Base-by-base conservation (phyloP, 2,888 invertebrate species). In the Penaeus monodon region DNA sequence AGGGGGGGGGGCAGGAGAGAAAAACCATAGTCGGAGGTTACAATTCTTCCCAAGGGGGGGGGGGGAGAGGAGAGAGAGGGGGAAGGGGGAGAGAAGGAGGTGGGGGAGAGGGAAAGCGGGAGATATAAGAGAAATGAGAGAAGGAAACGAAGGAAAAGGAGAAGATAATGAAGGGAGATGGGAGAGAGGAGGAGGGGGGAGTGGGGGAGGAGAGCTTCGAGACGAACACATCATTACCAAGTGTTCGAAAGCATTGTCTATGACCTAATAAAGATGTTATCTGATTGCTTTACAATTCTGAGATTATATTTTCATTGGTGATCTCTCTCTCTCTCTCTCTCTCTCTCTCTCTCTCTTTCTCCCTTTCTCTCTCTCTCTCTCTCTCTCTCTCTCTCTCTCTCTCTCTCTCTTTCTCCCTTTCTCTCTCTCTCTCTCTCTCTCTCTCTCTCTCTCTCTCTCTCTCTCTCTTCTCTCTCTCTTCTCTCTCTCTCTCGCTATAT, bases 241-340 rank as follows among this genome's bases (percentile, higher is more conserved):
- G 57, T 57, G 57, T 57, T 57, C 57, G 57, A 57, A 57, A 57
- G 57, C 17, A 57, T 57, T 57, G 57, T 57, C 57, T 57, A 57
- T 57, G 57, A 57, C 17, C 57, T 57, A 20, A 57, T 57, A 57
- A 17, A 57, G 3, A 17, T 57, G 57, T 57, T 57, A 17, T 57
- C 57, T 14, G 57, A 57, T 17, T 14, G 57, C 17, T 57, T 57
- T 57, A 57, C 57, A 17, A 57, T 20, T 17, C 17, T 20, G 57
- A 57, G 17, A 57, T 57, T 57, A 20, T 57, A 57, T 17, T 27
- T 76, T 20, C 0, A 57, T 77, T 38, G 77, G 44, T 10, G 44
- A 77, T 27, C 22, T 49, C 63, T 49, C 66, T 44, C 27, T 49
- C 27, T 81, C 68, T 81, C 68, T 81, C 44, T 38, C 65, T 80